A percentile compares a stretch with the other conserved stretches of the same genome.
Conservation (phyloP, 2,113 vertebrate genomes). For the Eurypyga helias region DNA sequence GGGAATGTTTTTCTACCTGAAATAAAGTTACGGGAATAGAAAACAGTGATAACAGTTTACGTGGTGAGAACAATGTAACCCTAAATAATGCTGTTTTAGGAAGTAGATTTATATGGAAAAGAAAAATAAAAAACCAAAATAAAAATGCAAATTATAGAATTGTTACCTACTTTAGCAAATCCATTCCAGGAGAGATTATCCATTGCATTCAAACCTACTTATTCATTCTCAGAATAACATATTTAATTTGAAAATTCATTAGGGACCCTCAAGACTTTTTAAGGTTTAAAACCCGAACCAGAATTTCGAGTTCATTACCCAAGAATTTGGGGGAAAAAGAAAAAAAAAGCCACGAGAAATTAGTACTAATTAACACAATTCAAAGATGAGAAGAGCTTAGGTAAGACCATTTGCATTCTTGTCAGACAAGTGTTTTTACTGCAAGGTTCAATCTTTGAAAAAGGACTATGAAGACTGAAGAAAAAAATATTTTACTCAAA, state of each 20-base stretch:
- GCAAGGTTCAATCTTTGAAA: not conserved
- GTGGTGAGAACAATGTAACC: not conserved
- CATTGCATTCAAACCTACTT: not conserved
- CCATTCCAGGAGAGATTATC: not conserved
- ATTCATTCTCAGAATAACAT: not conserved
- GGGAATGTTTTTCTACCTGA: not conserved
- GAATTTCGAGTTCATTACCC: not conserved
- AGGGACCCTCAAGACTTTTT: not conserved
- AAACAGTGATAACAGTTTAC: not conserved
- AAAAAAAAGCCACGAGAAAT: fast-evolving
- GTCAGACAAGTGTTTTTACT: not conserved
- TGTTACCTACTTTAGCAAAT: not conserved
- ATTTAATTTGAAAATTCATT: not conserved
- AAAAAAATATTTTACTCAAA: not conserved
- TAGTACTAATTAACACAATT: no score
- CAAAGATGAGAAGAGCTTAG: not conserved
- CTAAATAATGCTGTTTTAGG: not conserved
- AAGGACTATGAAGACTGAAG: not conserved
- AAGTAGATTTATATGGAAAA: not conserved
- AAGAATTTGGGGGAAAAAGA: not conserved
- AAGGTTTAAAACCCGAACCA: not conserved
- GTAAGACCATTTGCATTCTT: not conserved
- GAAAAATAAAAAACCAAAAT: not conserved
- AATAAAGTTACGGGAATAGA: not conserved
- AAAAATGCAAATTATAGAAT: not conserved